These are phyloP conservation scores for Lepisosteus oculatus DNA, from an alignment of 2,113 vertebrate genomes.

Conservation along the genomic window DNA sequence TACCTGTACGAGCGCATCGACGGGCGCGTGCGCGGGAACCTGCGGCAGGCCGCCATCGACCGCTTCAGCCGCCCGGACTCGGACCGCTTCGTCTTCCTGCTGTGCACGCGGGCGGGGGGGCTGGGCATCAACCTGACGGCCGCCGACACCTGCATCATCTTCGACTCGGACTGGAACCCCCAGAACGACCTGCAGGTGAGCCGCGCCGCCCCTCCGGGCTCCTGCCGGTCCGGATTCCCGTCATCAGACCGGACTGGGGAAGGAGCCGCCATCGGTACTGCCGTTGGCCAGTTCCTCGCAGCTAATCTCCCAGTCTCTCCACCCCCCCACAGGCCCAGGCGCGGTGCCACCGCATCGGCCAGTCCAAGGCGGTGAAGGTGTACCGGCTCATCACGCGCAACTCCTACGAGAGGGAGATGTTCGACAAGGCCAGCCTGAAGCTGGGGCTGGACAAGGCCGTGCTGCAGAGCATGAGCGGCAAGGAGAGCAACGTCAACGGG, in stretches of 20 bases:
- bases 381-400: conserved; percentile 94
- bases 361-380: conserved; percentile 93
- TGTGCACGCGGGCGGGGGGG: conserved; percentile 88
- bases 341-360: conserved; percentile 90
- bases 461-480: conserved; percentile 91
- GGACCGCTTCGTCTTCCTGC: conserved; percentile 89
- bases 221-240: no score
- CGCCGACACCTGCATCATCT: conserved; percentile 92
- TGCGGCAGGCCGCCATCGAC: conserved; percentile 90
- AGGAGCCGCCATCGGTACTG: neutral
- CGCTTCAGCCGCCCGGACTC: conserved; percentile 89
- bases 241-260: no score
- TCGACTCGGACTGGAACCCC: conserved; percentile 95
- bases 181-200: conserved; percentile 90
- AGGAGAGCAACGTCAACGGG: conserved; percentile 82
- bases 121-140: conserved; percentile 91
- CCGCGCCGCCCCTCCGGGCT: neutral
- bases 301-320: neutral
- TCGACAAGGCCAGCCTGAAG: conserved; percentile 94
- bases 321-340: conserved; percentile 76
- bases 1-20: conserved; percentile 92
- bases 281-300: neutral
- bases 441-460: conserved; percentile 88
- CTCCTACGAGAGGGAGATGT: conserved; percentile 93
- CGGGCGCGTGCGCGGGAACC: conserved; percentile 85